These are phyloP conservation scores for Anoplius nigerrimus DNA, from an alignment of 2,888 invertebrate species.

Conservation along the genomic window DNA sequence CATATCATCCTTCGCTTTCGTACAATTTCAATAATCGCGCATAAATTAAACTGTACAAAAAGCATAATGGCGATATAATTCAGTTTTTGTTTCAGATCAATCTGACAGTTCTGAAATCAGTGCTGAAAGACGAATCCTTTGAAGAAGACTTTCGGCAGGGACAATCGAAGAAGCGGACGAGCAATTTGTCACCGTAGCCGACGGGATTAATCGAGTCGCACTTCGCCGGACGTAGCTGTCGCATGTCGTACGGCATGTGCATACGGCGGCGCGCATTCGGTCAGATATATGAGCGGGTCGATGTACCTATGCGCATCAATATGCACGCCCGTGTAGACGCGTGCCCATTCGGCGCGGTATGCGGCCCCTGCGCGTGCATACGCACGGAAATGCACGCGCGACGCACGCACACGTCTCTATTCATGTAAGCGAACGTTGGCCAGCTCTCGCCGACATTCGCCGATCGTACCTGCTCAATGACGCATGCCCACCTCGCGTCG, in stretches of 20 bases:
- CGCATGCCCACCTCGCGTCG: not conserved
- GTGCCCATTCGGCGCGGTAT: not conserved
- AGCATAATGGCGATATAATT: no score
- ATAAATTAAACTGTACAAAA: no score
- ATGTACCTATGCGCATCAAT: slow-evolving; percentile 21
- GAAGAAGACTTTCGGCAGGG: not conserved
- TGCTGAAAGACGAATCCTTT: no score
- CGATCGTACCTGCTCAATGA: no score
- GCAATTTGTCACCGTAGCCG: slow-evolving; percentile 12
- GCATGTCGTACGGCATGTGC: slow-evolving; percentile 19
- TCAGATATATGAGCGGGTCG: slow-evolving; percentile 20
- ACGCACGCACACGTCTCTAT: not conserved
- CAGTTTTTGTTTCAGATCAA: no score
- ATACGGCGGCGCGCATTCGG: not conserved
- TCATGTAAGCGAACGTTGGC: no score
- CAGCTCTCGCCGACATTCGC: no score
- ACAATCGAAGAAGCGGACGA: slow-evolving; percentile 2
- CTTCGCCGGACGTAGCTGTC: slow-evolving; percentile 15
- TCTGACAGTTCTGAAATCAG: no score
- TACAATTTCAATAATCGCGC: no score
- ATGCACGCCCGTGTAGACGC: slow-evolving; percentile 9
- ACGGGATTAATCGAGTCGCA: slow-evolving; percentile 40
- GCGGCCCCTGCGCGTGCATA: not conserved
- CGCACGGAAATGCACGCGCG: not conserved
- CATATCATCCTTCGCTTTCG: no score